Base-by-base conservation (phyloP, 1,140 invertebrate species). In the Drosophila lacteicornis region DNA sequence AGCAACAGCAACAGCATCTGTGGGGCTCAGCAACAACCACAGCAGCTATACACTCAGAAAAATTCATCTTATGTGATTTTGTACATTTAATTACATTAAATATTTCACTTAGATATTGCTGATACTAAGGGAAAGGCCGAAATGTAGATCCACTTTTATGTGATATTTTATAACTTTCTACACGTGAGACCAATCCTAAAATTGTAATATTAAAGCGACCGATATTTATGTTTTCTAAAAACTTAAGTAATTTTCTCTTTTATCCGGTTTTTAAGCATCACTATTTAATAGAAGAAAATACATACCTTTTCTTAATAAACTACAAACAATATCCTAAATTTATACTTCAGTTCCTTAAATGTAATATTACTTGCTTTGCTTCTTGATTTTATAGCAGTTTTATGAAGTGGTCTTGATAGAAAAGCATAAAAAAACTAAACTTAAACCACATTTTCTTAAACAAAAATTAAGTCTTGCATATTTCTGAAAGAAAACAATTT, bases 21-120 rank as follows among this genome's bases (percentile, higher is more conserved):
- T 77, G 68, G 27, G 55, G 62, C 80, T 42, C 47, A 77, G 53
- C 43, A 50, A 17, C 73, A 82, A 49, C 74, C 45, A 38, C 70
- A 51, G 49, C 76, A 56, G 53, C 36, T 56, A 56, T 56, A 40
- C 53, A 56, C 53, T 40, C 8, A 4, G 2, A 56, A 15, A 56
- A 56, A 56, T 19, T 15, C 15, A 38, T 15, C 0, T 22, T 15
- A 0, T 17, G 9, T 4, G 0, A 3, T 2, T 22, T 38, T 9
- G 3, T 22, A 15, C 7, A 3, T 22, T 15, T 1, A 9, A 22
- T 55, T 55, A 11, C 13, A 36, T 13, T 7, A 13, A 1, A 19
- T 11, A 17, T 19, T 53, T 53, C 5, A 36, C 2, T 19, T 2
- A 30, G 5, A 33, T 33, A 33, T 33, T 17, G n/a, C 9, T 17